Base-by-base conservation (phyloP, 1,140 invertebrate species). In the Scylla paramamosain region DNA sequence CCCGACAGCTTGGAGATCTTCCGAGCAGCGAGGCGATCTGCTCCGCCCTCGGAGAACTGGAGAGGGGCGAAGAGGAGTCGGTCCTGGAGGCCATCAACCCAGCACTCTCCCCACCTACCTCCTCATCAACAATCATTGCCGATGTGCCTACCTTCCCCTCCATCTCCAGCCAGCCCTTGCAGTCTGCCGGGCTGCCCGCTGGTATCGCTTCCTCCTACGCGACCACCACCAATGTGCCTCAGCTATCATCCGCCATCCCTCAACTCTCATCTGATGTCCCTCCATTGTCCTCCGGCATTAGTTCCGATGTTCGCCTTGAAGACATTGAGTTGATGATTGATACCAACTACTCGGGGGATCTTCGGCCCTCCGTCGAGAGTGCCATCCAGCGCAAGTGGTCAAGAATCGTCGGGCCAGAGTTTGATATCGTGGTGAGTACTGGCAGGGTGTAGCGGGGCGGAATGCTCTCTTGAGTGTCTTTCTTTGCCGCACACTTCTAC, bases 371-470 rank as follows among this genome's bases (percentile, higher is more conserved):
- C 96, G 98, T 98, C 88, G 98, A 98, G 96, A 97, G 98, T 90
- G 98, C 98, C 28, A 98, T 99, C 94, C 98, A 98, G 96, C 97
- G 97, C 31, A 99, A 99, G 97, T 99, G 99, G 99, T 98, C 98
- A 93, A 98, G 98, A 96, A 98, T 99, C 96, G 97, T 98, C 96
- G 98, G 98, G 10, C 97, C 98, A 25, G 98, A 99, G 84, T 98
- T 98, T 96, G 98, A 99, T 97, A 98, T 99, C 96, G 98, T 99
- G 96, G 98, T 98, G 97, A 97, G 98, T 97, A 84, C 94, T 46
- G 92, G 29, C 7, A 8, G 52, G 52, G 1, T 59, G 52, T 59
- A 12, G 52, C 12, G 52, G 52, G 52, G 52, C 10, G 39, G 39
- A 6, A 39, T 2, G 39, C 39, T 39, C 39, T 39, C 39, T 6